Conservation (phyloP, 1,140 invertebrate species). For the Calliopsis andreniformis region DNA sequence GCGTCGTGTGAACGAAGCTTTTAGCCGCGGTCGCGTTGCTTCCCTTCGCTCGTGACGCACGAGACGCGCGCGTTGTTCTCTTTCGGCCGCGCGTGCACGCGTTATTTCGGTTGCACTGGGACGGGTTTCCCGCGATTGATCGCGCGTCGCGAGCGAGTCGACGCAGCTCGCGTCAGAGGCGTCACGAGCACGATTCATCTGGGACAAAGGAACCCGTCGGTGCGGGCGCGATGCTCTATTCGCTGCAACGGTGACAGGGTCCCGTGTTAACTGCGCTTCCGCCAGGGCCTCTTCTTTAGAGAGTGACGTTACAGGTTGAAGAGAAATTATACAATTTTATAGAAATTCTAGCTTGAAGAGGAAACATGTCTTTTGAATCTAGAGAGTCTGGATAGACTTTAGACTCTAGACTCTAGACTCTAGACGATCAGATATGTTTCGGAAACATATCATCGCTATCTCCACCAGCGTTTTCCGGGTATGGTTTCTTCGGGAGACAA, state of each 20-base stretch:
- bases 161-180: background rate
- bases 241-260: background rate
- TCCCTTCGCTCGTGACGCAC: constrained; percentile 12
- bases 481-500: too few species aligned
- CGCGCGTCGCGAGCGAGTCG: background rate
- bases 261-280: background rate
- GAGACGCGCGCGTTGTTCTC: background rate
- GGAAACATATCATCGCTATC: too few species aligned
- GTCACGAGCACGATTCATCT: background rate
- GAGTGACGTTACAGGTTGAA: too few species aligned
- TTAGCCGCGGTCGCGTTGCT: background rate
- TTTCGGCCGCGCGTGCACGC: constrained; percentile 15
- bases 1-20: constrained; percentile 21
- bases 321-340: too few species aligned
- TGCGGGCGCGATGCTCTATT: background rate
- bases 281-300: background rate
- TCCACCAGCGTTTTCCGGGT: too few species aligned
- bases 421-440: too few species aligned
- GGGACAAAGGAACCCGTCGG: background rate
- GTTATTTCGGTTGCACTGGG: constrained; percentile 15
- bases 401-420: too few species aligned
- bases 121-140: constrained; percentile 5
- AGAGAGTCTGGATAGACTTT: too few species aligned
- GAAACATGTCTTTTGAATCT: too few species aligned
- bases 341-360: too few species aligned